These are phyloP conservation scores for Cyanistes caeruleus DNA, from an alignment of 2,113 vertebrate species.

Conservation along the genomic window DNA sequence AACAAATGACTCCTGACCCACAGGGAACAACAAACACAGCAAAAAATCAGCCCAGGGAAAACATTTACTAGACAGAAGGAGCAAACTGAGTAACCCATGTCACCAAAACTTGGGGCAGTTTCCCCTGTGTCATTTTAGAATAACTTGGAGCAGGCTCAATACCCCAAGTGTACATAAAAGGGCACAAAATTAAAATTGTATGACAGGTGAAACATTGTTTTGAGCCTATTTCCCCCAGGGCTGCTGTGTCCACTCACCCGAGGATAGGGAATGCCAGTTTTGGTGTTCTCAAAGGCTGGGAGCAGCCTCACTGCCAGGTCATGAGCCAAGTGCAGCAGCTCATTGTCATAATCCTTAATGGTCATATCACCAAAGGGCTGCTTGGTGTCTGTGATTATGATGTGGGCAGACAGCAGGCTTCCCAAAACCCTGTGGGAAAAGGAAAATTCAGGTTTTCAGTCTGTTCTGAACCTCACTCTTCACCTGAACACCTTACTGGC, in stretches of 20 bases:
- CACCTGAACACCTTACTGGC: not conserved
- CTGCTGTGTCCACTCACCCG: conserved; percentile 76
- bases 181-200: rapidly evolving
- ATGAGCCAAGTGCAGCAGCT: conserved; percentile 91
- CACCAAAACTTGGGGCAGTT: not conserved
- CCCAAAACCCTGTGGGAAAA: conserved; percentile 86
- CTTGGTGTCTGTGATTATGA: conserved; percentile 91
- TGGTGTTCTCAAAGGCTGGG: conserved; percentile 97
- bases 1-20: not conserved
- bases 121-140: too few relatives aligned
- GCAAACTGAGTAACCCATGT: rapidly evolving
- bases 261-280: conserved; percentile 95
- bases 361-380: conserved; percentile 94
- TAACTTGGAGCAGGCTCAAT: not conserved
- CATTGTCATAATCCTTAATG: conserved; percentile 90
- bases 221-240: not conserved
- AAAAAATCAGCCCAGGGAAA: not conserved
- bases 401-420: conserved; percentile 94
- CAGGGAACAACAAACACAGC: rapidly evolving
- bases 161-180: not conserved
- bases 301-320: conserved; percentile 94
- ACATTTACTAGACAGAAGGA: not conserved
- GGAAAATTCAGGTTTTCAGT: not conserved
- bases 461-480: not conserved
- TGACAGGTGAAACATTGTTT: too few relatives aligned